Evolutionary conservation across 2,113 vertebrate genomes (phyloP), one percentile per base, ranked within the genome.

Genomic region (Dascyllus trimaculatus): DNA sequence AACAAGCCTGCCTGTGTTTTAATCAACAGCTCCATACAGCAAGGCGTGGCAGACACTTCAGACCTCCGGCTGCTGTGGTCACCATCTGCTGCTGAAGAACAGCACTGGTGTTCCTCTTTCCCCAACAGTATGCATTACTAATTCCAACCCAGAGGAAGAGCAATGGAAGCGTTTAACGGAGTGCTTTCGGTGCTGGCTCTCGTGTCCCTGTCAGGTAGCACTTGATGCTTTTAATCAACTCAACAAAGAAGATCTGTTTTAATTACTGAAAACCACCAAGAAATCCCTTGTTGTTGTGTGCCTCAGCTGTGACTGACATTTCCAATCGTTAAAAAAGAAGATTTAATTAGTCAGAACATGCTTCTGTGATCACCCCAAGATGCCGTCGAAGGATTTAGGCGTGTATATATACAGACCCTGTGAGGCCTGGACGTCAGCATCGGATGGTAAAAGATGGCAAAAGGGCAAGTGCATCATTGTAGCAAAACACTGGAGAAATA

Each of bases 401-500:
- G 0, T 8, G 11, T 15, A 14, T 3, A 43, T 8, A 1, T 14
- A 15, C 11, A 43, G 40, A 43, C 2, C 40, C 14, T 15, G 40
- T 43, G 13, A 8, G 40, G 15, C 32, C 32, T 10, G 32, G 32
- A 10, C 9, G 32, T 10, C 32, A 10, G 32, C 3, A 29, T 2
- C 26, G 9, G 32, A 35, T 35, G 32, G 32, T 35, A 43, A 43
- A 43, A 40, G 38, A 4, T 40, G 11, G 11, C n/a, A n/a, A n/a
- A n/a, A n/a, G n/a, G n/a, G n/a, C n/a, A n/a, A 43, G 14, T 4
- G 54, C 59, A 57, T 60, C 38, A 29, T 21, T 58, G 85, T 88
- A 92, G 89, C 79, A 68, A 80, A 79, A 78, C 91, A 83, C 86
- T 82, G 88, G 80, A 80, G 60, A 71, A 51, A 46, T 48, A 48